Percentiles rank a stretch among this genome's conserved stretches.
These are phyloP conservation scores for Galeruca laticollis DNA, from an alignment of 2,888 invertebrate species.

Conservation along the genomic window DNA sequence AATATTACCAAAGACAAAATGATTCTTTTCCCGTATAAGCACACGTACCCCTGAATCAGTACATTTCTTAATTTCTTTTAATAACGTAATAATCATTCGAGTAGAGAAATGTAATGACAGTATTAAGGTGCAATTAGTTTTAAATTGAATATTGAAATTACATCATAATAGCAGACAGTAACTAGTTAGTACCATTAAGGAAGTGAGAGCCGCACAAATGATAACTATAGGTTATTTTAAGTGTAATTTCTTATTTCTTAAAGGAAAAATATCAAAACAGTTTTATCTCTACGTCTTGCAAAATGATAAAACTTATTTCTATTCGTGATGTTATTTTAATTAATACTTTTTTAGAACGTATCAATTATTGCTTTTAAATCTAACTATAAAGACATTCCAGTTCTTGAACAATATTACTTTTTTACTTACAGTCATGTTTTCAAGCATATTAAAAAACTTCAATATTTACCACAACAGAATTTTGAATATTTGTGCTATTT, in stretches of 20 bases:
- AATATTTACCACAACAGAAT: no score
- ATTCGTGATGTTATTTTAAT: no score
- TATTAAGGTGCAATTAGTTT: conserved; percentile 9
- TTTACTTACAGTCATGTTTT: no score
- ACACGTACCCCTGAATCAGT: conserved; percentile 14
- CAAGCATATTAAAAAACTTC: no score
- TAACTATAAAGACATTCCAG: no score
- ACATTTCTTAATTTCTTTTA: conserved; percentile 29
- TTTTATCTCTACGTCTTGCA: no score
- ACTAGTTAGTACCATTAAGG: neutral
- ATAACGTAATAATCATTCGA: conserved; percentile 22
- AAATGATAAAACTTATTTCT: no score
- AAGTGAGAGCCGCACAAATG: conserved; percentile 4
- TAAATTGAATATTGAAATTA: conserved; percentile 25
- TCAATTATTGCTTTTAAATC: no score
- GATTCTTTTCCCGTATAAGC: conserved; percentile 11
- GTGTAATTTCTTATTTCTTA: neutral
- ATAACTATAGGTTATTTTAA: neutral
- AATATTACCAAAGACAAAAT: conserved; percentile 20
- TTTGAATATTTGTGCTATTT: no score
- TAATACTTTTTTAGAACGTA: no score
- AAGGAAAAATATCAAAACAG: no score
- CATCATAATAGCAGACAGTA: conserved; percentile 7
- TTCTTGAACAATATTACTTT: no score
- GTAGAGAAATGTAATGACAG: conserved; percentile 20